These are phyloP conservation scores for Pluvialis apricaria DNA, from an alignment of 2,113 vertebrate species.

Conservation along the genomic window DNA sequence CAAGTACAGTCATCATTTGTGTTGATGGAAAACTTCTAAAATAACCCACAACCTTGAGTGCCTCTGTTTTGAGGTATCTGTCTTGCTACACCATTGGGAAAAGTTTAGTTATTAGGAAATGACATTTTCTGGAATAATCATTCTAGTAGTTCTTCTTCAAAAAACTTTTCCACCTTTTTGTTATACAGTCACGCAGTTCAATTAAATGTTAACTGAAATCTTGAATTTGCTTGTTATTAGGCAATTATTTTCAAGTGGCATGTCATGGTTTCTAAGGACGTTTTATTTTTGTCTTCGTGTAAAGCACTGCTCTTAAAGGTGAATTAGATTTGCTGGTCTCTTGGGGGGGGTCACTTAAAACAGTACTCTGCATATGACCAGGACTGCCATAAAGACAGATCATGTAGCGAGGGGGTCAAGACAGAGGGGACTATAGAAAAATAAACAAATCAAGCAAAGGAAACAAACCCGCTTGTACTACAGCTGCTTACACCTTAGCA, in stretches of 20 bases:
- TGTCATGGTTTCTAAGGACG: not conserved
- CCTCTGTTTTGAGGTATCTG: not conserved
- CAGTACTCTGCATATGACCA: not conserved
- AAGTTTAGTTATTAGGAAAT: not conserved
- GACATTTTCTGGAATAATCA: not conserved
- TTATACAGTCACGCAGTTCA: not conserved
- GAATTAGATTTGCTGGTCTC: not conserved
- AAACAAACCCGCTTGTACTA: conserved; percentile 20
- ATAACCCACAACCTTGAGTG: not conserved
- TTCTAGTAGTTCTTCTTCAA: not conserved
- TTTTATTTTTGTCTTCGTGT: not conserved
- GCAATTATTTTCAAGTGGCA: not conserved
- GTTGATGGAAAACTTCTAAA: not conserved
- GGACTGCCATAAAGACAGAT: not conserved
- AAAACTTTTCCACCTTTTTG: not conserved
- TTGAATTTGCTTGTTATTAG: not conserved
- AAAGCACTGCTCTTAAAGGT: not conserved
- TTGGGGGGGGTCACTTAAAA: conserved; percentile 9
- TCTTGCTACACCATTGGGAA: not conserved
- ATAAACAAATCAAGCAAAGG: conserved; percentile 40
- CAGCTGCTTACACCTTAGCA: not conserved
- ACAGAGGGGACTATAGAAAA: not conserved
- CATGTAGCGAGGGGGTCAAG: not conserved
- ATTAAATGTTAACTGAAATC: not conserved
- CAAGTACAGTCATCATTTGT: not conserved